These are phyloP conservation scores for Apis dorsata DNA, from an alignment of 1,140 invertebrate species.

Conservation along the genomic window DNA sequence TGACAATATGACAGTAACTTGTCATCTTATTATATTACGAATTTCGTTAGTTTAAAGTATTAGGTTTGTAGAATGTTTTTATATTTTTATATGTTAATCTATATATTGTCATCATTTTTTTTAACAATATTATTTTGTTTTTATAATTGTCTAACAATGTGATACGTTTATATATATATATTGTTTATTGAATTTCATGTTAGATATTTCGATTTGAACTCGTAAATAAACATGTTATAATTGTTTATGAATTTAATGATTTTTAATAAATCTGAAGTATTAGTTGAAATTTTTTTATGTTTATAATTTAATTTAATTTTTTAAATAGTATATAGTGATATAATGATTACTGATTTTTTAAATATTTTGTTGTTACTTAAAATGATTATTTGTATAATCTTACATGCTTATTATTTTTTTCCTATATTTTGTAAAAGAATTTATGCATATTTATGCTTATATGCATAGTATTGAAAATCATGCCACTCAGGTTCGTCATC, in stretches of 20 bases:
- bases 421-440: not conserved
- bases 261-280: too few species aligned
- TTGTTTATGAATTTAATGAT: too few species aligned
- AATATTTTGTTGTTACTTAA: not conserved
- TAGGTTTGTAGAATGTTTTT: not conserved
- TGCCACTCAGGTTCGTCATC: slow-evolving; percentile 47
- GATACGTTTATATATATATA: not conserved
- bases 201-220: too few species aligned
- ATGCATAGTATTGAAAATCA: slow-evolving; percentile 40
- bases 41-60: not conserved
- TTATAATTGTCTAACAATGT: not conserved
- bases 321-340: too few species aligned
- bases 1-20: slow-evolving; percentile 32
- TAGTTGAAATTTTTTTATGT: too few species aligned
- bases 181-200: too few species aligned
- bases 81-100: too few species aligned
- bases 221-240: too few species aligned
- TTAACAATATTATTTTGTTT: not conserved
- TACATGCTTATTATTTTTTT: not conserved
- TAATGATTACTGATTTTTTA: not conserved
- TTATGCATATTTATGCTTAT: slow-evolving; percentile 12
- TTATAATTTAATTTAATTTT: not conserved
- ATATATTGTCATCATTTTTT: too few species aligned
- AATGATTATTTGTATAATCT: not conserved
- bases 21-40: slow-evolving; percentile 13